Conservation (phyloP, 2,888 invertebrate genomes). For the Phytoseiulus persimilis region DNA sequence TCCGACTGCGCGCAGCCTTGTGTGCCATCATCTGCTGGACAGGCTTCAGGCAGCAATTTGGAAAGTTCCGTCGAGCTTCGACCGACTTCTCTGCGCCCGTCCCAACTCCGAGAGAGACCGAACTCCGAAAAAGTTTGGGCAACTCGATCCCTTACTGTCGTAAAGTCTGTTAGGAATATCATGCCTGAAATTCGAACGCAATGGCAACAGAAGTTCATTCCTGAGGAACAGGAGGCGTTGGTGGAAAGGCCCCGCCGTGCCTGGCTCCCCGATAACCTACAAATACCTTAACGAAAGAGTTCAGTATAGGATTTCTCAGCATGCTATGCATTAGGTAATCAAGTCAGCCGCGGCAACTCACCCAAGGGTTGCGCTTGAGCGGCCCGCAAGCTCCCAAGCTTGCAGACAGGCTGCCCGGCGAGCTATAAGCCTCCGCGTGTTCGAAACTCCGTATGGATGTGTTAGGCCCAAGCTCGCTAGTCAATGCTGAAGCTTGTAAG, state of each 20-base stretch:
- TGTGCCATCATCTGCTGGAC: neutral
- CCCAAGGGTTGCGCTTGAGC: neutral
- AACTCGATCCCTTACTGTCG: neutral
- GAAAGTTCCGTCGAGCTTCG: neutral
- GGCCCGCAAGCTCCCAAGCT: neutral
- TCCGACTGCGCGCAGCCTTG: neutral
- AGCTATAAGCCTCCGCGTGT: neutral
- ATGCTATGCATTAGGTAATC: neutral
- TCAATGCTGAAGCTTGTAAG: neutral
- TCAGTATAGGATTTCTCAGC: slow-evolving; percentile 5
- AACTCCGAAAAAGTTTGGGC: neutral
- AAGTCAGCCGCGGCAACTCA: neutral
- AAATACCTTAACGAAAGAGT: neutral
- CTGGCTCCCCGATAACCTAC: neutral
- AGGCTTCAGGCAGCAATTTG: neutral
- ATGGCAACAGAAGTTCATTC: neutral
- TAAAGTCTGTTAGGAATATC: neutral
- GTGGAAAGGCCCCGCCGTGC: neutral
- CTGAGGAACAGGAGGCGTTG: neutral
- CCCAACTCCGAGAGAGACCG: neutral
- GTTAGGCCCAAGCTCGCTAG: neutral
- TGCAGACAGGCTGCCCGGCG: neutral
- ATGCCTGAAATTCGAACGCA: neutral
- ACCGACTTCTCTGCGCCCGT: neutral
- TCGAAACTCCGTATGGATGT: neutral